These are phyloP conservation scores for Carettochelys insculpta DNA, from an alignment of 2,113 vertebrate genomes.

Conservation along the genomic window DNA sequence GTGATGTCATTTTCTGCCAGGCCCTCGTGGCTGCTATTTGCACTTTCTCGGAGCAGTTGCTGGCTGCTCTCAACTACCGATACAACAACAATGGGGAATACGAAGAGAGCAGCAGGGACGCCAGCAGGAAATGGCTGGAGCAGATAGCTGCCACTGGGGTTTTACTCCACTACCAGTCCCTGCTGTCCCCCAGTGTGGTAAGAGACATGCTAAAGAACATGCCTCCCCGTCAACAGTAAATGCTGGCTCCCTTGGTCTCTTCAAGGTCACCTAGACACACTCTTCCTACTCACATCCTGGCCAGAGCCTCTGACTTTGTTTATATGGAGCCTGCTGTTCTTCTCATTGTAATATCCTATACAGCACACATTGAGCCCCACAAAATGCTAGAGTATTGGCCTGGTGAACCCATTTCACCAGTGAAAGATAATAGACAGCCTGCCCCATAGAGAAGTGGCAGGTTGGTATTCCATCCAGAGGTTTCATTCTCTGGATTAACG, in stretches of 20 bases:
- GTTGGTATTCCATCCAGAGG: neutral
- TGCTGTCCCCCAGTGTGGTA: conserved; percentile 86
- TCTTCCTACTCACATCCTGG: neutral
- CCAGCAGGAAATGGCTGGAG: conserved; percentile 97
- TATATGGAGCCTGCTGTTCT: neutral
- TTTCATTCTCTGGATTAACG: neutral
- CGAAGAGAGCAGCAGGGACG: conserved; percentile 93
- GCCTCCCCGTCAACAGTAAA: neutral
- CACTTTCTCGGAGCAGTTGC: conserved; percentile 91
- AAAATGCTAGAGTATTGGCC: neutral
- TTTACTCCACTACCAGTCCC: conserved; percentile 92
- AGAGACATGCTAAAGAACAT: conserved; percentile 61
- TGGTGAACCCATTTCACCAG: neutral
- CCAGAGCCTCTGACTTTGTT: neutral
- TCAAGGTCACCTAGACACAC: neutral
- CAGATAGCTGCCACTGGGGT: conserved; percentile 91
- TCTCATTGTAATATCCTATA: neutral
- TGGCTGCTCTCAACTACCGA: conserved; percentile 88
- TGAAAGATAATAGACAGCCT: neutral
- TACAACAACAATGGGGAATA: conserved; percentile 97
- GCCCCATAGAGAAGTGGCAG: neutral
- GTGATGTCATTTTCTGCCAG: conserved; percentile 96
- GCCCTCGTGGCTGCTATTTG: conserved; percentile 89
- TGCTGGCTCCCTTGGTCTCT: neutral
- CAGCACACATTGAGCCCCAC: neutral